Evolutionary conservation across 2,888 invertebrate species (phyloP).

Genomic region (Caenorhabditis becei): DNA sequence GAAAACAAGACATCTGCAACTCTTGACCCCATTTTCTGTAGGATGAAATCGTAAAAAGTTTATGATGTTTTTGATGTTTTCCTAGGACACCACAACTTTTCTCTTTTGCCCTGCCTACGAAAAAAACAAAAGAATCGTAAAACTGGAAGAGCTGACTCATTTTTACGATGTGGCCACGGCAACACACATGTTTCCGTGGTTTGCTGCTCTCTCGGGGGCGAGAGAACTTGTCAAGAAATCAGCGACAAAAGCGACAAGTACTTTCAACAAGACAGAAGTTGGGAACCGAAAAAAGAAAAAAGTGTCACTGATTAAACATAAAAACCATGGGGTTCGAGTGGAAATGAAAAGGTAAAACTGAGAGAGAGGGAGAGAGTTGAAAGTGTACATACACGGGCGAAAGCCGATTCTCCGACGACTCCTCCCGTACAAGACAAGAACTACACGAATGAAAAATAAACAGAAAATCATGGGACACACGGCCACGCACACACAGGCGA

Average conservation of each 20-base stretch:
- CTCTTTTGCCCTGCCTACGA: too few relatives aligned
- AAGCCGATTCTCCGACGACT: background rate
- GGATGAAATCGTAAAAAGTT: slow-evolving; percentile 3
- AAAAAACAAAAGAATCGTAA: background rate
- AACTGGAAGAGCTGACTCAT: background rate
- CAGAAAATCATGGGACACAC: slow-evolving; percentile 44
- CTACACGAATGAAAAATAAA: slow-evolving; percentile 51
- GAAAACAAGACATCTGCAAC: background rate
- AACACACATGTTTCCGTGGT: slow-evolving; percentile 24
- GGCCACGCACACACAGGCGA: background rate
- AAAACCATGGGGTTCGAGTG: slow-evolving; percentile 29
- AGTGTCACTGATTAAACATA: slow-evolving; percentile 29
- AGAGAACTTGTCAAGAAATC: slow-evolving; percentile 7
- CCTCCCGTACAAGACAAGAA: slow-evolving; percentile 14
- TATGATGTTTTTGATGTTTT: background rate
- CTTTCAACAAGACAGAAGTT: slow-evolving; percentile 36
- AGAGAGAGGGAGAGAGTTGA: slow-evolving; percentile 9
- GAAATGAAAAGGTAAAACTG: slow-evolving; percentile 18
- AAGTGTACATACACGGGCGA: slow-evolving; percentile 7
- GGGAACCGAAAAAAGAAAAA: slow-evolving; percentile 23
- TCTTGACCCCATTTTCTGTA: background rate
- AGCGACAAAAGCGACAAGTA: slow-evolving; percentile 41
- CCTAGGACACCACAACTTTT: background rate
- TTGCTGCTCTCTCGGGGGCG: too few relatives aligned
- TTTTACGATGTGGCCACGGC: slow-evolving; percentile 2